Evolutionary conservation across 2,888 invertebrate genomes (phyloP).

Genomic region (Pristionchus maxplancki): DNA sequence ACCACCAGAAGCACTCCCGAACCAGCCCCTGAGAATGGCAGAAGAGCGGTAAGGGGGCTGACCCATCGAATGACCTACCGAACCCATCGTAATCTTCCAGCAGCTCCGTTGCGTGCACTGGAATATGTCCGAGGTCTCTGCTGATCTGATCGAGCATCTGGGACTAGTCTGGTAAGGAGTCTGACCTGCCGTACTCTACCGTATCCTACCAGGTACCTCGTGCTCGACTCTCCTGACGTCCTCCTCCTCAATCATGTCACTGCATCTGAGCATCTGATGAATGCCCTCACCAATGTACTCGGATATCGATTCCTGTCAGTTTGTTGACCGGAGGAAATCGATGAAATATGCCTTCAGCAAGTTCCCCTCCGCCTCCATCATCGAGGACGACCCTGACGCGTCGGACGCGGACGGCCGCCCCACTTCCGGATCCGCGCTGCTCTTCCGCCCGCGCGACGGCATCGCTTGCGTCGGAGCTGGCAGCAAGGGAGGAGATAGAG

Average conservation of each 20-base stretch:
- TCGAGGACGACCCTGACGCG: slow-evolving; percentile 20
- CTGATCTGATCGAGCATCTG: slow-evolving; percentile 15
- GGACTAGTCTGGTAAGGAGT: slow-evolving; percentile 30
- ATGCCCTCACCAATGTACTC: slow-evolving; percentile 25
- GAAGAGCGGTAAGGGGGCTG: neutral
- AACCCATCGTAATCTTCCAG: neutral
- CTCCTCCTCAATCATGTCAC: slow-evolving; percentile 42
- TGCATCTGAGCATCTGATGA: slow-evolving; percentile 44
- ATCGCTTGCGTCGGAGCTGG: slow-evolving; percentile 41
- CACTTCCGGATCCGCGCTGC: slow-evolving; percentile 33
- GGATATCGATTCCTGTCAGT: slow-evolving; percentile 50
- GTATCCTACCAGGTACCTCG: slow-evolving; percentile 39
- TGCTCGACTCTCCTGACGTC: slow-evolving; percentile 40
- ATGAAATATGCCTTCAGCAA: slow-evolving; percentile 27
- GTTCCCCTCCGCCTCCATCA: slow-evolving; percentile 41
- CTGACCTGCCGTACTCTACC: neutral
- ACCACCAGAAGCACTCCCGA: slow-evolving; percentile 25
- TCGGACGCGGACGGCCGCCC: slow-evolving; percentile 4
- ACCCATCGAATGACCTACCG: neutral
- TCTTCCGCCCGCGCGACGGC: slow-evolving; percentile 34
- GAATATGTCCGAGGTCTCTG: slow-evolving; percentile 36
- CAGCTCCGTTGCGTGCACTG: slow-evolving; percentile 50
- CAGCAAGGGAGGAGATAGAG: slow-evolving; percentile 11
- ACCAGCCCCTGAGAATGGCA: neutral
- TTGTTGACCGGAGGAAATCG: too few species aligned